Base-by-base conservation (phyloP, 2,888 invertebrate species). In the Orgyia antiqua region DNA sequence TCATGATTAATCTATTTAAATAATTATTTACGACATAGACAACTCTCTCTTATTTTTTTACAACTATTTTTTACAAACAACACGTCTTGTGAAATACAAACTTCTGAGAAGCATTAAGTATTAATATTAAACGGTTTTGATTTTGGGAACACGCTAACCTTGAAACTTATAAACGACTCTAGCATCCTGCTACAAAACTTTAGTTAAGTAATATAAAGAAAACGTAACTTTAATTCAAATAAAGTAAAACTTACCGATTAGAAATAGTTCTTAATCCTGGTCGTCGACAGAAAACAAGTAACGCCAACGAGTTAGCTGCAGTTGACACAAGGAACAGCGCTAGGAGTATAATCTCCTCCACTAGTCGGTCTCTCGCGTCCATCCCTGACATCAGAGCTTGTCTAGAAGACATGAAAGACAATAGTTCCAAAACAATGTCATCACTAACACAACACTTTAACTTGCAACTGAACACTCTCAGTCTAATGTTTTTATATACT, bases 241-340 rank as follows among this genome's bases (percentile, higher is more conserved):
- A 13, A 29, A 23, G 13, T 11, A 60, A n/a, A n/a, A 67, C 87
- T 82, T 79, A 93, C 93, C 92, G 89, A 88, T 94, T 94, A 36
- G 94, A 94, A 54, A 94, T 90, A 46, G 93, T 93, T 59, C 94
- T 88, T 27, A 94, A 82, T 27, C 91, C 90, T 29, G 93, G 91
- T 49, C 92, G 87, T 55, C 91, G 87, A 67, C 91, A 89, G 77
- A 94, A 94, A 28, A 94, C 91, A 49, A 93, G 77, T 48, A 94
- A 86, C 33, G 94, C 90, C 49, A 92, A 87, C 27, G 89, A 88
- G 68, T 94, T 94, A 58, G 92, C 91, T 37, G 91, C 87, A 32
- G 93, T 88, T 33, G 93, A 92, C 50, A 91, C 88, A 61, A 90
- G 76, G 65, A 90, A 88, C 52, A 90, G 68, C 37, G 74, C 74